A percentile compares a stretch with the other conserved stretches of the same genome.
Conservation (phyloP, 2,888 invertebrate species). For the Heliconius sara region DNA sequence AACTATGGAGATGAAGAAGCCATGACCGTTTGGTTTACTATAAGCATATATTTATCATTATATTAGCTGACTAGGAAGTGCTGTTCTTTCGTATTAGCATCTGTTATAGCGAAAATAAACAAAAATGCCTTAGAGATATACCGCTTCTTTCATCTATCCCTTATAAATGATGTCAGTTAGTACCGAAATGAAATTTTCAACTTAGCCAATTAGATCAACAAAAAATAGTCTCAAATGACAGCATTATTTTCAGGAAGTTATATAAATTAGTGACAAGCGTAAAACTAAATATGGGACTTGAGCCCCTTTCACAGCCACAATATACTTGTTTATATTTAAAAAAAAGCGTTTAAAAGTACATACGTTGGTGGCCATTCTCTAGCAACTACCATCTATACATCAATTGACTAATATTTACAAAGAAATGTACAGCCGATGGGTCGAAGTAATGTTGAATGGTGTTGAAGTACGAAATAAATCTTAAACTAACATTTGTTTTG, state of each 20-base stretch:
- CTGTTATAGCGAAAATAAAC: constrained; percentile 58
- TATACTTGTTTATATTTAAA: constrained; percentile 69
- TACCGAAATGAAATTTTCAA: not conserved
- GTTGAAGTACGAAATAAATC: not conserved
- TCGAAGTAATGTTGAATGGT: constrained; percentile 37
- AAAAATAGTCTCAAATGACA: not conserved
- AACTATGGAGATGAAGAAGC: constrained; percentile 48
- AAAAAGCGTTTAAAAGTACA: constrained; percentile 76
- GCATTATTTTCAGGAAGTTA: constrained; percentile 53
- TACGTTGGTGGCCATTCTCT: constrained; percentile 66
- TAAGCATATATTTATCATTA: constrained; percentile 52
- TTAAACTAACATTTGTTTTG: not conserved
- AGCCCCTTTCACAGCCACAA: constrained; percentile 81
- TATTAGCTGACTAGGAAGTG: constrained; percentile 69
- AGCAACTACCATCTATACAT: constrained; percentile 56
- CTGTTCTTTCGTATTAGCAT: constrained; percentile 59
- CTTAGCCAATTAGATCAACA: not conserved
- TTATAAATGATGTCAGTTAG: not conserved
- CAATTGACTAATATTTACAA: constrained; percentile 76
- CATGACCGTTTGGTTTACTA: constrained; percentile 47
- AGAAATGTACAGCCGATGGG: constrained; percentile 47
- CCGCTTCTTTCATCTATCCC: constrained; percentile 39
- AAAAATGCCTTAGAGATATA: constrained; percentile 50
- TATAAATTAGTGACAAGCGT: constrained; percentile 80
- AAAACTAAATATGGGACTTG: constrained; percentile 70